phyloP scores from a whole-genome alignment of 2,888 invertebrate genomes.

The Caenorhabditis japonica region DNA sequence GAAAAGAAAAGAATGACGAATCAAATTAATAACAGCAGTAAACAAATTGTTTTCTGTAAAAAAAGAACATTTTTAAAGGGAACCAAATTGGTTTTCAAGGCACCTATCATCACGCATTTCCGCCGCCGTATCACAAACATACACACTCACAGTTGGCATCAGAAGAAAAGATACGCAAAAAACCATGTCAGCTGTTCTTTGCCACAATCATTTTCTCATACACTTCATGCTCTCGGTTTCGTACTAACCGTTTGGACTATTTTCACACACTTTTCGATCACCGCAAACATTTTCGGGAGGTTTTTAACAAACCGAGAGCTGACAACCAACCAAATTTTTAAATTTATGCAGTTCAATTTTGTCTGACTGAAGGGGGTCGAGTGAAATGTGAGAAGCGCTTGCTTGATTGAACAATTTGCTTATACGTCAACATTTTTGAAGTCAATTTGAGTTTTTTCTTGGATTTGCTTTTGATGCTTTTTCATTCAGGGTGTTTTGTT shows the following conservation, averaged over 20 bases:
- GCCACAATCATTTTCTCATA: constrained; percentile 53
- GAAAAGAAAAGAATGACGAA: too few relatives aligned
- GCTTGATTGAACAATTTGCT: constrained; percentile 46
- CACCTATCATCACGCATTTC: constrained; percentile 35
- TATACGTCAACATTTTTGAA: constrained; percentile 18
- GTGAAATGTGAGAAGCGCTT: constrained; percentile 35
- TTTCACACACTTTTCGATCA: constrained; percentile 29
- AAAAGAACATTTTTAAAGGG: constrained; percentile 18
- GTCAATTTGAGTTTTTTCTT: too few relatives aligned
- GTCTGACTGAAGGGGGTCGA: background rate
- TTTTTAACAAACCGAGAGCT: too few relatives aligned
- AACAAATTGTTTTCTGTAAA: constrained; percentile 5
- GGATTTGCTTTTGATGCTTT: too few relatives aligned
- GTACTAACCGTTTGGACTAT: constrained; percentile 52
- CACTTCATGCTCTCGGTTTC: constrained; percentile 52
- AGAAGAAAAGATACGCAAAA: constrained; percentile 36
- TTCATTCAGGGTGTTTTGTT: background rate
- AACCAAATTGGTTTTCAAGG: constrained; percentile 27
- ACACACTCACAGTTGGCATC: constrained; percentile 33
- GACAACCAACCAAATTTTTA: too few relatives aligned
- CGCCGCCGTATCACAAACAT: constrained; percentile 40
- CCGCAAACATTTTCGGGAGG: constrained; percentile 1
- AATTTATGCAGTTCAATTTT: constrained; percentile 13
- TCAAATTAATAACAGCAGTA: too few relatives aligned
- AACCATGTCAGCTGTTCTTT: constrained; percentile 49